Evolutionary conservation across 2,113 vertebrate species (phyloP), one percentile per base, ranked within the genome.

Genomic region (Nerophis ophidion): DNA sequence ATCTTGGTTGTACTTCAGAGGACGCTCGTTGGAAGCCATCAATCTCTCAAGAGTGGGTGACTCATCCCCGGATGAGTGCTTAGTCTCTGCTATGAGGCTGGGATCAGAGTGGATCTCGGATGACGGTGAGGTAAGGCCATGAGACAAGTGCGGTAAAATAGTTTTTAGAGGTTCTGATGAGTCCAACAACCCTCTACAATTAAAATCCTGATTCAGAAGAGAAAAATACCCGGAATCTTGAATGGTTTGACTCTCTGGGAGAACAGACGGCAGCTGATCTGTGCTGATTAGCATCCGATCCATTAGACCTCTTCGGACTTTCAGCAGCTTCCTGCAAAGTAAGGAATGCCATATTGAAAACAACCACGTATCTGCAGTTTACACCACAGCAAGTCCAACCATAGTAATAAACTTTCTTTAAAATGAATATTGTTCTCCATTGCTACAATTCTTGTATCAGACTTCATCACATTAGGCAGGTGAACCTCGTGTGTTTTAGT

Each of bases 261-360:
- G 60, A 51, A 59, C 13, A 4, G 42, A 8, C 7, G 44, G 46
- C 13, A 61, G 48, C 50, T 0, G 54, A 8, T 71, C 74, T 5
- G 35, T 26, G 11, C 9, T 61, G 38, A 65, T 46, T 2, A 55
- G 51, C 17, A 56, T 57, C 15, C 6, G n/a, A 26, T 86, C 82
- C 75, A 81, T 80, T 9, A 36, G 17, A 6, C 16, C n/a, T 44
- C 17, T 56, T 56, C 5, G 17, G n/a, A 6, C 36, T 59, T 76
- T 1, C 15, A 7, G 65, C 35, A 66, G 60, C 8, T 40, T 7
- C 63, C 81, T 85, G 68, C 47, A 76, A 70, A 74, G n/a, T 26
- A 8, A 63, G 12, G 4, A 63, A 26, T 26, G 26, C 16, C 47
- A 51, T 0, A 36, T 60, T 17, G 6, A 3, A 47, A 26, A 48